A percentile compares a stretch with the other conserved stretches of the same genome.
These are phyloP conservation scores for Neelides sp. DNA, from an alignment of 1,140 invertebrate species.

Conservation along the genomic window DNA sequence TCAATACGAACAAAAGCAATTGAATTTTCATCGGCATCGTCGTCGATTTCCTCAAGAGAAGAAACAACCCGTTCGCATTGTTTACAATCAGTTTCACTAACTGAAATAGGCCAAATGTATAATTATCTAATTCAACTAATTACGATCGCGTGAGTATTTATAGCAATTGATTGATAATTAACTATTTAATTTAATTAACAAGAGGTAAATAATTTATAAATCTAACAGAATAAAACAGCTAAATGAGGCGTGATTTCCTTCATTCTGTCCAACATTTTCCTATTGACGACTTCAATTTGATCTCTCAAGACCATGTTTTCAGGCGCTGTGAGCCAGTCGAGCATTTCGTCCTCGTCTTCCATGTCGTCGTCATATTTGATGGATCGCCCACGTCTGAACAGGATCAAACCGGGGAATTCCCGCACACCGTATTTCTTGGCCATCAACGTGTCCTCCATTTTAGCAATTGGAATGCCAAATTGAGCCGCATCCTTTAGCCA, in stretches of 20 bases:
- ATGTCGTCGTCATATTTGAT: slow-evolving; percentile 29
- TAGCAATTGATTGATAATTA: too few species aligned
- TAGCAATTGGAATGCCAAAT: slow-evolving; percentile 82
- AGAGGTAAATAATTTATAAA: slow-evolving; percentile 7
- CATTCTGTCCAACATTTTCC: slow-evolving; percentile 86
- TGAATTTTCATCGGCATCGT: slow-evolving; percentile 18
- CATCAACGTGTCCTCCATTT: slow-evolving; percentile 70
- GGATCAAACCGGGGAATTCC: slow-evolving; percentile 23
- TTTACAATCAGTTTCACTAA: slow-evolving; percentile 77
- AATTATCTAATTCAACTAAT: too few species aligned
- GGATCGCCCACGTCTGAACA: slow-evolving; percentile 23
- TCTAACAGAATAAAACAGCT: slow-evolving; percentile 90
- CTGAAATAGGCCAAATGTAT: slow-evolving; percentile 50
- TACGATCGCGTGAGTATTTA: too few species aligned
- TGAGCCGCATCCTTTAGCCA: slow-evolving; percentile 80
- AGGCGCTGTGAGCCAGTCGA: slow-evolving; percentile 85
- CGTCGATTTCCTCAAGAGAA: slow-evolving; percentile 83
- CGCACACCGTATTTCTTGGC: slow-evolving; percentile 56
- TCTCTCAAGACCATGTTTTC: slow-evolving; percentile 89
- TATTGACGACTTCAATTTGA: slow-evolving; percentile 78
- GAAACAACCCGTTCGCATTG: slow-evolving; percentile 74
- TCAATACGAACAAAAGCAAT: slow-evolving; percentile 89
- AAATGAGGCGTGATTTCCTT: slow-evolving; percentile 68
- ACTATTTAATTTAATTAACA: too few species aligned
- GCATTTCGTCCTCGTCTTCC: slow-evolving; percentile 64